These are phyloP conservation scores for Choreutis nemorana DNA, from an alignment of 2,888 invertebrate species.

Conservation along the genomic window DNA sequence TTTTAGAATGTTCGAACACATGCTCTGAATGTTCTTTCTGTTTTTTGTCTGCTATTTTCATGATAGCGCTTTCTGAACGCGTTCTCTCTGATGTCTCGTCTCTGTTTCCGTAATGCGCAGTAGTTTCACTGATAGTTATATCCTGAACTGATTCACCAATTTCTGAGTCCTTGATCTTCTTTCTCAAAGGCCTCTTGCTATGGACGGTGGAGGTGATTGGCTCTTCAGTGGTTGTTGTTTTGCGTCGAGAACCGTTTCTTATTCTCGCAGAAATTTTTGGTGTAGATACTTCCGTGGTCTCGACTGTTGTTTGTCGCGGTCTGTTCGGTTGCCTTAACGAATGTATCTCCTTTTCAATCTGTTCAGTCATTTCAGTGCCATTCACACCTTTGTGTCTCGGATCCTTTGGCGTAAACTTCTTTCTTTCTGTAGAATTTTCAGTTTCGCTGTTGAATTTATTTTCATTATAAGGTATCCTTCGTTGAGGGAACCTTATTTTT, in stretches of 20 bases:
- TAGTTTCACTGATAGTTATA: slow-evolving; percentile 38
- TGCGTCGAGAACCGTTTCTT: slow-evolving; percentile 42
- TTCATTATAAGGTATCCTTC: slow-evolving; percentile 48
- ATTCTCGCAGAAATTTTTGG: slow-evolving; percentile 48
- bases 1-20: slow-evolving; percentile 66
- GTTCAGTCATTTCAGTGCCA: slow-evolving; percentile 34
- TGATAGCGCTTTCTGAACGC: slow-evolving; percentile 60
- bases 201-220: slow-evolving; percentile 28
- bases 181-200: slow-evolving; percentile 39
- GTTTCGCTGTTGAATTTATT: slow-evolving; percentile 27
- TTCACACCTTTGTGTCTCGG: slow-evolving; percentile 36
- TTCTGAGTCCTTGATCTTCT: slow-evolving; percentile 45
- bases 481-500: slow-evolving; percentile 54
- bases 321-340: slow-evolving; percentile 29
- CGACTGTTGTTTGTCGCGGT: slow-evolving; percentile 38
- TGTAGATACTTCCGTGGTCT: slow-evolving; percentile 38
- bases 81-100: slow-evolving; percentile 54
- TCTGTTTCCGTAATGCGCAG: slow-evolving; percentile 28
- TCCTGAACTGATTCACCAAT: slow-evolving; percentile 49
- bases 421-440: slow-evolving; percentile 55
- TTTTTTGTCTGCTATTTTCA: slow-evolving; percentile 65
- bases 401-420: slow-evolving; percentile 60
- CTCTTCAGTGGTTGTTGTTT: slow-evolving; percentile 41
- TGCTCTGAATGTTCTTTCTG: slow-evolving; percentile 49
- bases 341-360: slow-evolving; percentile 36